phyloP scores from a whole-genome alignment of 2,888 invertebrate genomes.

The Troglohyphantes excavatus region DNA sequence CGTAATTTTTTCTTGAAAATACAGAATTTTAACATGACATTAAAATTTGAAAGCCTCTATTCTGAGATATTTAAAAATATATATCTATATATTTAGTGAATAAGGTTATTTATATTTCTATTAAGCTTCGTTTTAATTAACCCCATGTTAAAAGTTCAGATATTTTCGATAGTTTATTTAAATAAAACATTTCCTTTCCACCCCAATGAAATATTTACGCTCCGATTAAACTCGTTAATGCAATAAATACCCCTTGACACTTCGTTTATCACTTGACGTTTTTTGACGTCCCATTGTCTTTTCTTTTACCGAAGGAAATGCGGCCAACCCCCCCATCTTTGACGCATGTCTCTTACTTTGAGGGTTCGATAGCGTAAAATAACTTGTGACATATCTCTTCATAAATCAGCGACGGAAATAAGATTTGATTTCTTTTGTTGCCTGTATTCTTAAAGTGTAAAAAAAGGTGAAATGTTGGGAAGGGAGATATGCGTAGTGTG shows the following conservation, averaged over 20 bases:
- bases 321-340: background rate
- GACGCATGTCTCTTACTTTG: constrained; percentile 30
- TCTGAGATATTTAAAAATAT: no score
- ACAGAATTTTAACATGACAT: no score
- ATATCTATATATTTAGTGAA: no score
- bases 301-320: background rate
- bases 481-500: constrained; percentile 18
- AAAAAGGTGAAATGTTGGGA: constrained; percentile 11
- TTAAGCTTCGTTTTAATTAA: no score
- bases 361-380: constrained; percentile 11
- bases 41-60: no score
- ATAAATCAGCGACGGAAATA: constrained; percentile 45
- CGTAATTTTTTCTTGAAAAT: no score
- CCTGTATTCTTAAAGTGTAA: constrained; percentile 1
- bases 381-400: constrained; percentile 34
- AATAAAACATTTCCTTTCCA: no score
- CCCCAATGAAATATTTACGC: no score
- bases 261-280: background rate
- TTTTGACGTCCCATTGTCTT: background rate
- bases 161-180: no score
- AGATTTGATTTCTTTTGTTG: constrained; percentile 32
- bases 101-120: no score
- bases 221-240: background rate
- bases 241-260: background rate
- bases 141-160: no score